These are phyloP conservation scores for Tupaia chinensis DNA, from an alignment of 2,113 vertebrate genomes.

Conservation along the genomic window DNA sequence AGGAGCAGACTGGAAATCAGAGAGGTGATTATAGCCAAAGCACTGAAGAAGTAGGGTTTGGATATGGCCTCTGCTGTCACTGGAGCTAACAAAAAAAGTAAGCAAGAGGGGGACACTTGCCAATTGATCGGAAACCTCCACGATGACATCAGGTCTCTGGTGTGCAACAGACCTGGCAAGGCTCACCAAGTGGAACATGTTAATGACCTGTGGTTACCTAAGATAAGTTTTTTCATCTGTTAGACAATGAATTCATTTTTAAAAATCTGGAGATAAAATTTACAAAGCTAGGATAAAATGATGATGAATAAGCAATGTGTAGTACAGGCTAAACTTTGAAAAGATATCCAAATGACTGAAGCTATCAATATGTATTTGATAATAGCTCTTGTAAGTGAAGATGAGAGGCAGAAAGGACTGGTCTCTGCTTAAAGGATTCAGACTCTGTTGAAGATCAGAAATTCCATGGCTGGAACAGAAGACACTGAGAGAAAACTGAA, in stretches of 20 bases:
- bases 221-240: conserved; percentile 90
- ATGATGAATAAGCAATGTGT: conserved; percentile 88
- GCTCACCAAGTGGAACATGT: conserved; percentile 89
- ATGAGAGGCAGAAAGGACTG: conserved; percentile 58
- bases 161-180: neutral
- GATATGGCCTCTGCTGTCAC: conserved; percentile 6
- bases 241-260: conserved; percentile 91
- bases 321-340: conserved; percentile 66
- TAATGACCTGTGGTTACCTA: conserved; percentile 89
- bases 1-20: conserved; percentile 44
- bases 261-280: conserved; percentile 91
- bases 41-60: conserved; percentile 20
- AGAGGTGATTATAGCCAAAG: conserved; percentile 19
- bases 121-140: conserved; percentile 1
- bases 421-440: neutral
- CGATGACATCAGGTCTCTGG: conserved; percentile 15
- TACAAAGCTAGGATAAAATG: conserved; percentile 86
- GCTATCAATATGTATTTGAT: conserved; percentile 76
- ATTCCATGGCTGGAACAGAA: neutral
- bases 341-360: conserved; percentile 75
- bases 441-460: neutral
- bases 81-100: conserved; percentile 3
- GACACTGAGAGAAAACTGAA: conserved; percentile 18
- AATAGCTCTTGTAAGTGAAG: conserved; percentile 72
- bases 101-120: neutral